A percentile compares a stretch with the other conserved stretches of the same genome.
phyloP scores from a whole-genome alignment of 2,888 invertebrate genomes.

The Phlogophora meticulosa region DNA sequence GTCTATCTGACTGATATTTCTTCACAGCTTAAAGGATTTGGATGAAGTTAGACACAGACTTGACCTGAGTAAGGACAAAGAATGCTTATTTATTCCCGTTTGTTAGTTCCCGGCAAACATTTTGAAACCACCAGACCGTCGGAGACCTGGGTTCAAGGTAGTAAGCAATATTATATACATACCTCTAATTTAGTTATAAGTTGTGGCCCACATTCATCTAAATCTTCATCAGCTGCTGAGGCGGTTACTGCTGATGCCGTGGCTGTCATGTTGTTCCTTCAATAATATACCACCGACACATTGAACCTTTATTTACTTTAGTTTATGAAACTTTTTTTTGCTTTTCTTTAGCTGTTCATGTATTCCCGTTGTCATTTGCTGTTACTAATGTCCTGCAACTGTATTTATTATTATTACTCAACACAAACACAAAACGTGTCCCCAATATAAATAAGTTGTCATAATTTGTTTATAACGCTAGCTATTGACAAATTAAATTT shows the following conservation, averaged over 20 bases:
- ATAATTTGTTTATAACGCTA: too few relatives aligned
- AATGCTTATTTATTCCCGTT: too few relatives aligned
- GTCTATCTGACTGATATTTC: too few relatives aligned
- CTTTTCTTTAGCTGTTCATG: conserved; percentile 10
- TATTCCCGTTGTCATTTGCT: neutral
- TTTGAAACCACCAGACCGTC: too few relatives aligned
- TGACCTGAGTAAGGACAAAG: too few relatives aligned
- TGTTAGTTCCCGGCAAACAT: too few relatives aligned
- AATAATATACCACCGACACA: conserved; percentile 69
- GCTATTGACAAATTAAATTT: conserved; percentile 2
- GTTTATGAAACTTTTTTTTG: neutral
- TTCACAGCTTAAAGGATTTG: too few relatives aligned
- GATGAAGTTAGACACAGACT: too few relatives aligned
- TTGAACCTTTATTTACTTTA: conserved; percentile 37
- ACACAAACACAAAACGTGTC: neutral
- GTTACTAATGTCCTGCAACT: neutral
- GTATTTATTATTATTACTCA: neutral
- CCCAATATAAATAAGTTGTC: neutral
- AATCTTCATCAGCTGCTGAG: conserved; percentile 86
- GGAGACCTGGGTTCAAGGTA: conserved; percentile 1
- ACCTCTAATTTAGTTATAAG: conserved; percentile 94
- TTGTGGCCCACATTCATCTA: conserved; percentile 94
- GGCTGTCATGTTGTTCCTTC: conserved; percentile 76
- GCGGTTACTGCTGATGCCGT: conserved; percentile 90
- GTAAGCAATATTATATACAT: conserved; percentile 37